Percentiles rank a stretch among this genome's conserved stretches.
Conservation (phyloP, 2,113 vertebrate genomes). For the Urocolius indicus region DNA sequence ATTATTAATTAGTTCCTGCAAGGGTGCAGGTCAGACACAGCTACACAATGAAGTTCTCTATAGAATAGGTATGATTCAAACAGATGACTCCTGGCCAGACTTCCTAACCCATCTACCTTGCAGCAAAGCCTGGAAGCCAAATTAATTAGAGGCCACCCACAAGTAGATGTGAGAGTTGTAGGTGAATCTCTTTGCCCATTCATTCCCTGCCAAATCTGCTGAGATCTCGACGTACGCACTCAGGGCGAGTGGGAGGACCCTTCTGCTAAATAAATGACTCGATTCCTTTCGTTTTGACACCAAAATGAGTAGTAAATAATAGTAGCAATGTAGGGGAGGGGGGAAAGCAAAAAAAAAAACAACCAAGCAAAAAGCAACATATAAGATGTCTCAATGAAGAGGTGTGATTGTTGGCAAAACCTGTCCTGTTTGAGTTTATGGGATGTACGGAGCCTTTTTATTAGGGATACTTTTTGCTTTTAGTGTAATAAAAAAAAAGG, state of each 20-base stretch:
- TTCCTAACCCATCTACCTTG: conserved; percentile 32
- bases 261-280: not conserved
- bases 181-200: conserved; percentile 32
- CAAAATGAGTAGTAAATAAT: not conserved
- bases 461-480: conserved; percentile 55
- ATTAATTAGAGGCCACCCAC: conserved; percentile 64
- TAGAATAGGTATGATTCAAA: not conserved
- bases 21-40: not conserved
- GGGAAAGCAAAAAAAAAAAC: not conserved
- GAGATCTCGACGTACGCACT: not conserved
- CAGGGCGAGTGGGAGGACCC: not conserved
- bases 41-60: not conserved
- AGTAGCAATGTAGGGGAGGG: not conserved
- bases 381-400: conserved; percentile 43
- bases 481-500: not conserved
- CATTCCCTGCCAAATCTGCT: not conserved
- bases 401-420: conserved; percentile 32
- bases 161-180: not conserved
- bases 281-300: not conserved
- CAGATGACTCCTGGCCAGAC: conserved; percentile 11
- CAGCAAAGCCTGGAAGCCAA: not conserved
- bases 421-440: conserved; percentile 18
- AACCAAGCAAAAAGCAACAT: not conserved
- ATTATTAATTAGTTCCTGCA: conserved; percentile 34
- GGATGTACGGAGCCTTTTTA: conserved; percentile 45